These are phyloP conservation scores for Hystrix brachyura DNA, from an alignment of 2,113 vertebrate genomes.

Conservation along the genomic window DNA sequence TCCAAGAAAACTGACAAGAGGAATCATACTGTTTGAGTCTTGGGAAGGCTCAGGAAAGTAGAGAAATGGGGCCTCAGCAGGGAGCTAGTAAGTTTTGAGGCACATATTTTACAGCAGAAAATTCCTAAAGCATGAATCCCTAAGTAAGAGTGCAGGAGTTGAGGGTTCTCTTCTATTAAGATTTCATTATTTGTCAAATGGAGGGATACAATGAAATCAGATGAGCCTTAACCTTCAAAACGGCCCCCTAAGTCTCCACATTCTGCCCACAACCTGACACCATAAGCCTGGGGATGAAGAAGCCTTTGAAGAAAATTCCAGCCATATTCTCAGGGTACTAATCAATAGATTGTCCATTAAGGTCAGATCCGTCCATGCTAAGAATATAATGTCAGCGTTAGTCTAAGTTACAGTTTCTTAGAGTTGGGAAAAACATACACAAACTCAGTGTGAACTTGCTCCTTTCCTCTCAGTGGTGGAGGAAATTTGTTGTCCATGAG, in stretches of 20 bases:
- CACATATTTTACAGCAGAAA: conserved; percentile 4
- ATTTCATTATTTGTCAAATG: conserved; percentile 31
- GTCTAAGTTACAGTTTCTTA: conserved; percentile 57
- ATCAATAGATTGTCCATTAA: conserved; percentile 57
- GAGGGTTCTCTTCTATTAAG: conserved; percentile 1
- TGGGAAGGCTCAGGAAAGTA: neutral
- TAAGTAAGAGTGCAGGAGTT: neutral
- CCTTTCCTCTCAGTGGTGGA: neutral
- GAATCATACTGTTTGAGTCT: neutral
- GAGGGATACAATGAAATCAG: conserved; percentile 35
- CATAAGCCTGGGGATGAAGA: conserved; percentile 33
- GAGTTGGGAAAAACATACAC: neutral
- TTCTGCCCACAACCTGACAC: conserved; percentile 1
- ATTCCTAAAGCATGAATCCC: neutral
- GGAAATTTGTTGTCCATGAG: neutral
- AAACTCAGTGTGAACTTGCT: neutral
- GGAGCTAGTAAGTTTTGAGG: neutral
- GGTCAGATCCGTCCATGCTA: conserved; percentile 29
- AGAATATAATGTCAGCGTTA: conserved; percentile 64
- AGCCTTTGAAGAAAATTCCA: conserved; percentile 32
- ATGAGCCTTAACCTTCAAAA: conserved; percentile 45
- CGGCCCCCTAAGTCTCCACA: neutral
- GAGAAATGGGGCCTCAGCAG: neutral
- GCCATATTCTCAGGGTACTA: conserved; percentile 22
- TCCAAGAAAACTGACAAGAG: neutral